Evolutionary conservation across 1,140 invertebrate genomes (phyloP).

Genomic region (Trachymyrmex septentrionalis): DNA sequence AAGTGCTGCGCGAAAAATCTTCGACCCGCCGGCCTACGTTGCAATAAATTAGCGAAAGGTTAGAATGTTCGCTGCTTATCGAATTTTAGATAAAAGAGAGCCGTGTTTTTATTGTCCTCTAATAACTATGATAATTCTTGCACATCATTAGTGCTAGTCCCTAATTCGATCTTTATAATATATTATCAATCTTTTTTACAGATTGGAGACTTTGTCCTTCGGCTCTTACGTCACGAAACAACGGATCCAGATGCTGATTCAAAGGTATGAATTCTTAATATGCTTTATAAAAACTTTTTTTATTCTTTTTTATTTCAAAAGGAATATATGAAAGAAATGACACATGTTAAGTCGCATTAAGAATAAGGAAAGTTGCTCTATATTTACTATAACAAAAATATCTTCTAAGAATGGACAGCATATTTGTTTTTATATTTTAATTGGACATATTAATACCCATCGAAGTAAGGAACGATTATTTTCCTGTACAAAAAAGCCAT

Average conservation of each 20-base stretch:
- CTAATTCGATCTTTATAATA: constrained; percentile 37
- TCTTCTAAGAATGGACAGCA: background rate
- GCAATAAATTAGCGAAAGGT: constrained; percentile 73
- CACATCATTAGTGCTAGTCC: constrained; percentile 16
- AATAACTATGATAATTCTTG: constrained; percentile 53
- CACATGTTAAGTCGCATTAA: background rate
- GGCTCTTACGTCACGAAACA: background rate
- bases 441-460: background rate
- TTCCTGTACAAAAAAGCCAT: constrained; percentile 14
- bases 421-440: constrained; percentile 16
- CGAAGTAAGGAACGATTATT: constrained; percentile 16
- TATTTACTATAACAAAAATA: background rate
- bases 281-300: background rate
- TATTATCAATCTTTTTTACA: constrained; percentile 50
- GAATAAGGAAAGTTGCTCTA: background rate
- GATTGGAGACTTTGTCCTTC: constrained; percentile 10
- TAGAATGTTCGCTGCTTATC: constrained; percentile 67
- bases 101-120: constrained; percentile 30
- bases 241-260: background rate
- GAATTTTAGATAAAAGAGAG: constrained; percentile 44
- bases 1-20: constrained; percentile 71
- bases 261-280: background rate
- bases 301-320: background rate
- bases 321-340: background rate
- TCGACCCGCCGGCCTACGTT: constrained; percentile 45